Evolutionary conservation across 2,797 vertebrate species (phyloP).

Genomic region (Sarcoramphus papa): DNA sequence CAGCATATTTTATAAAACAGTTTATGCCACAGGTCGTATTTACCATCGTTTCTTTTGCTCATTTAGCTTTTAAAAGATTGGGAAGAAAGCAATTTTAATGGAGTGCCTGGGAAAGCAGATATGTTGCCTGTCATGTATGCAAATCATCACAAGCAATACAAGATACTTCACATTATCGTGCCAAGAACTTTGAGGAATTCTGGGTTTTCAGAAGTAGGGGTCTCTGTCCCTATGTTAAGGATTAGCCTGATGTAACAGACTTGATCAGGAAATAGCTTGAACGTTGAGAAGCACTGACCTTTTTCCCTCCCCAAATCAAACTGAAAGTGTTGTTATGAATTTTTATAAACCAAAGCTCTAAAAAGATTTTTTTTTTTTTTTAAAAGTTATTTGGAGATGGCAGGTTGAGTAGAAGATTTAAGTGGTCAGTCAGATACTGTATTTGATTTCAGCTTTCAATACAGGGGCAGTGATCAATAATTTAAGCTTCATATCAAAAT

Average conservation of each 20-base stretch:
- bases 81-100: background rate
- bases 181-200: background rate
- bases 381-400: background rate
- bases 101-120: background rate
- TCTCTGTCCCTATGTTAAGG: background rate
- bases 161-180: background rate
- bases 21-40: background rate
- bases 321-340: background rate
- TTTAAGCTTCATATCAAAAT: background rate
- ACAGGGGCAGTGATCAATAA: background rate
- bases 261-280: background rate
- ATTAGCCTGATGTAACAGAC: background rate
- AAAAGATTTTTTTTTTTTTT: background rate
- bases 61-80: background rate
- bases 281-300: background rate
- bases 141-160: background rate
- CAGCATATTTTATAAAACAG: background rate
- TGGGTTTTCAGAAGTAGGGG: background rate
- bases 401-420: background rate
- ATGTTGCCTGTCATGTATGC: background rate
- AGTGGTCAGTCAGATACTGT: background rate
- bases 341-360: background rate
- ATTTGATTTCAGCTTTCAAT: background rate
- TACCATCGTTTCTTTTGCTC: background rate
- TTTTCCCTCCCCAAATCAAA: background rate